A percentile compares a stretch with the other conserved stretches of the same genome.
Conservation (phyloP, 2,113 vertebrate species). For the Hippolais icterina region DNA sequence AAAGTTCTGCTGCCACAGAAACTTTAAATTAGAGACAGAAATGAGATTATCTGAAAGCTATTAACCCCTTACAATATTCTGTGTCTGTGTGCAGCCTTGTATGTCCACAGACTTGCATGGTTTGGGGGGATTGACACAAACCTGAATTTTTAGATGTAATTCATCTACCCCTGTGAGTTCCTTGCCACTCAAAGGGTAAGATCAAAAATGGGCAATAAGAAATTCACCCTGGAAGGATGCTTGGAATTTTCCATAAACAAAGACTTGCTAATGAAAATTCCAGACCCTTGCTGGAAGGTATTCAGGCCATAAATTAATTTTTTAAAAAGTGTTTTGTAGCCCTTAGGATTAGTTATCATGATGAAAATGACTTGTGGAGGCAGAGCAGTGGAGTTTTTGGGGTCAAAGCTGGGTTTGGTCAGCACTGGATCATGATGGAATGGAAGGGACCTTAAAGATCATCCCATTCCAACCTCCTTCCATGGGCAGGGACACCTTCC, state of each 20-base stretch:
- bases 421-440: background rate
- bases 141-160: background rate
- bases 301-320: background rate
- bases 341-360: background rate
- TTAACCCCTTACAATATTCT: background rate
- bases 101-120: background rate
- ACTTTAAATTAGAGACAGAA: background rate
- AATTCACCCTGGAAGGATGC: background rate
- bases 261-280: background rate
- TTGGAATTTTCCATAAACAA: background rate
- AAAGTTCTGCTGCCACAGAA: background rate
- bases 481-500: background rate
- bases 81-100: background rate
- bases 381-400: background rate
- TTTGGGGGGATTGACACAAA: background rate
- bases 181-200: background rate
- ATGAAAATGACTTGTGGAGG: background rate
- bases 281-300: background rate
- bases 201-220: background rate
- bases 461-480: background rate
- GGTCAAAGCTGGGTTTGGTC: background rate
- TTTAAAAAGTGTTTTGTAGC: background rate
- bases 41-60: background rate
- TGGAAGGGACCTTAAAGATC: background rate
- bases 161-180: background rate